These are phyloP conservation scores for Taphrorychus bicolor DNA, from an alignment of 2,888 invertebrate genomes.

Conservation along the genomic window DNA sequence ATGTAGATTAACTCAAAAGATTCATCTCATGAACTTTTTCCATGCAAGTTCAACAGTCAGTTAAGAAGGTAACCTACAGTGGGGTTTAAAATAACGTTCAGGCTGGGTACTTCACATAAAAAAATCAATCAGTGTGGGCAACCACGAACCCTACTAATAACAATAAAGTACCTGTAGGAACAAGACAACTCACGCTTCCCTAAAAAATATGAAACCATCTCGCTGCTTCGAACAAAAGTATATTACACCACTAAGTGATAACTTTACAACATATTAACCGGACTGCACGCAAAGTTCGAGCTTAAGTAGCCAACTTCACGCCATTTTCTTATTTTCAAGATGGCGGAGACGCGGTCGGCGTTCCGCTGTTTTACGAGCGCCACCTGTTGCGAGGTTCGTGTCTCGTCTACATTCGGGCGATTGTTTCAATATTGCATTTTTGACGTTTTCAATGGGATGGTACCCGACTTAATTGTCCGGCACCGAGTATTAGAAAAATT, in stretches of 20 bases:
- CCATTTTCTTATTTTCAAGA: constrained; percentile 48
- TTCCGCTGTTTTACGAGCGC: constrained; percentile 42
- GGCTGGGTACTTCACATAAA: too few species aligned
- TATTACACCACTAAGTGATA: constrained; percentile 60
- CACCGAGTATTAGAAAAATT: background rate
- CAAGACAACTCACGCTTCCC: constrained; percentile 30
- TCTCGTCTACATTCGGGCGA: constrained; percentile 17
- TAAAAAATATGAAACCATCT: constrained; percentile 20
- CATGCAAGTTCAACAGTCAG: too few species aligned
- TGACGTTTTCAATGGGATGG: constrained; percentile 27
- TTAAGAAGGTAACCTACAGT: too few species aligned
- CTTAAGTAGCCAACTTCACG: constrained; percentile 56
- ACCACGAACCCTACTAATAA: background rate
- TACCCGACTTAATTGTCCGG: background rate
- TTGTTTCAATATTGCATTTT: constrained; percentile 36
- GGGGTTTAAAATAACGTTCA: too few species aligned
- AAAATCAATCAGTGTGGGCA: background rate
- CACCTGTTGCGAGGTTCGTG: constrained; percentile 35
- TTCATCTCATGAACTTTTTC: background rate
- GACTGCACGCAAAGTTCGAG: constrained; percentile 54
- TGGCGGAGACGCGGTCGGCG: constrained; percentile 44
- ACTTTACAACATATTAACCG: constrained; percentile 60
- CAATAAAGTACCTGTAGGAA: constrained; percentile 3
- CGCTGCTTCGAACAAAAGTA: constrained; percentile 54
- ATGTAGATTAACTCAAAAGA: background rate